Percentiles rank a stretch among this genome's conserved stretches.
Conservation (phyloP, 2,113 vertebrate species). For the Micromys minutus region DNA sequence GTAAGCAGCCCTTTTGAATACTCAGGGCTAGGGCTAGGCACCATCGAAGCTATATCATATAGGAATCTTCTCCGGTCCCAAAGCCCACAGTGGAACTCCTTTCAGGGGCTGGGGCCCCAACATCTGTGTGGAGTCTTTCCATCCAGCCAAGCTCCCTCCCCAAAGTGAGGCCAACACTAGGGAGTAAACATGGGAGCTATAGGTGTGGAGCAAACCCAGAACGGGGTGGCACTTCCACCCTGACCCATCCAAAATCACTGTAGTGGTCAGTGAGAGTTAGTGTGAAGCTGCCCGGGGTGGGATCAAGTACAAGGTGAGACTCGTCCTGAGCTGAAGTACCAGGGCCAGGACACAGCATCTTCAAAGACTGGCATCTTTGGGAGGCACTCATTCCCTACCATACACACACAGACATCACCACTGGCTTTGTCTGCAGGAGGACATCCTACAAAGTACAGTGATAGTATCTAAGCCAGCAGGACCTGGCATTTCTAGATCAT, state of each 20-base stretch:
- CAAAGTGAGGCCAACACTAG: not conserved
- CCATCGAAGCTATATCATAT: not conserved
- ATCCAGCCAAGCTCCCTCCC: not conserved
- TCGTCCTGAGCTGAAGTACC: not conserved
- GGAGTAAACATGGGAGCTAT: not conserved
- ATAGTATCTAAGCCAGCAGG: not conserved
- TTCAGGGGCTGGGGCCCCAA: not conserved
- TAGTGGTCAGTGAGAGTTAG: not conserved
- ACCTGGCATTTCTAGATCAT: not conserved
- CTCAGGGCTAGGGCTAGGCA: no score
- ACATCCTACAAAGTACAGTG: not conserved
- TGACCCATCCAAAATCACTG: not conserved
- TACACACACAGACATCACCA: not conserved
- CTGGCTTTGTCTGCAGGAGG: not conserved
- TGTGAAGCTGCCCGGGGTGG: no score
- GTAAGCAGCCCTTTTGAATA: constrained; percentile 87
- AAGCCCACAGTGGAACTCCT: not conserved
- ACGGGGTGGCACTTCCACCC: not conserved
- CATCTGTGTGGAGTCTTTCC: not conserved
- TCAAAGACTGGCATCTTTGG: not conserved
- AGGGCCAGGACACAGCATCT: not conserved
- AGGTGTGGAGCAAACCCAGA: not conserved
- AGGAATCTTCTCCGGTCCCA: not conserved
- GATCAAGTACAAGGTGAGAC: not conserved
- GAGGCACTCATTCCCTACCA: not conserved